Base-by-base conservation (phyloP, 2,797 vertebrate species). In the Rhynchotus rufescens region DNA sequence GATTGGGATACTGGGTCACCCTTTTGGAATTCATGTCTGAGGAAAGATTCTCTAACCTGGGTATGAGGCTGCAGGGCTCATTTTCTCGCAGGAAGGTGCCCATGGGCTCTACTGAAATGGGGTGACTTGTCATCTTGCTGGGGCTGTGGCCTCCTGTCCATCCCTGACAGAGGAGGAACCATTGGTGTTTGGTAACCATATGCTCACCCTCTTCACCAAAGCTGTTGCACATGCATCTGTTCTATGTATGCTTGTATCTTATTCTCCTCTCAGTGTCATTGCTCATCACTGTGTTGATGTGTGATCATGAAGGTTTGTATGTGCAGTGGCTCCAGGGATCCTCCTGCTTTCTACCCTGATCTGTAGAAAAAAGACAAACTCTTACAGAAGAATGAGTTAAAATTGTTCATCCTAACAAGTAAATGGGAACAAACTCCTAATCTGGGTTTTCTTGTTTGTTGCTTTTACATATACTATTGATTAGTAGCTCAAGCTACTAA, bases 401-500 rank as follows among this genome's bases (percentile, higher is more conserved):
- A 56, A 36, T 62, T 38, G 23, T 1, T 76, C 88, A 7, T 4
- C 72, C 17, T 12, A 4, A 49, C 30, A 36, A 59, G 25, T 2
- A 32, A 52, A 78, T 32, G 11, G 36, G 9, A 44, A 32, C 4
- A 62, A 15, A 36, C 32, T 84, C 66, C 38, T 32, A 15, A 52
- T 49, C 2, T 80, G 22, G 6, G 13, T 85, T 72, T 69, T 85
- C 22, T 13, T 15, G 3, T n/a, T 57, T 62, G 9, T 52, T 57
- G 51, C 2, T 1, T 83, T 80, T 5, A 1, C 56, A 28, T 66
- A 83, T 67, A 21, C 36, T n/a, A 26, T 45, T 52, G 23, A n/a
- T 34, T 17, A 82, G 59, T 28, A 49, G 44, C 23, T 64, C 52
- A 57, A 21, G 28, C 19, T 94, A 60, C 77, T 90, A 94, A 61